phyloP scores from a whole-genome alignment of 2,797 vertebrate species.

The Smutsia temminckii region DNA sequence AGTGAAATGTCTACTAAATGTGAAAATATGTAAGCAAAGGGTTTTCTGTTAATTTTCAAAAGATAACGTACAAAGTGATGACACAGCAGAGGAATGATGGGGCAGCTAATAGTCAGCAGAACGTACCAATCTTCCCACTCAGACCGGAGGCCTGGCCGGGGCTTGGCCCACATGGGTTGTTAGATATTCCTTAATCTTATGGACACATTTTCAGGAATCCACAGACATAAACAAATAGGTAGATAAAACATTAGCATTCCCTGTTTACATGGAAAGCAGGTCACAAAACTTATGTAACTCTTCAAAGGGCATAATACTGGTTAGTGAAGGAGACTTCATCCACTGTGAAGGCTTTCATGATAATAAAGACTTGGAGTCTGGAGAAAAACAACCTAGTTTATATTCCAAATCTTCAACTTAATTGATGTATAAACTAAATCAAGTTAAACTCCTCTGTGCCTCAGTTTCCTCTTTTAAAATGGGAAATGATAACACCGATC shows the following conservation, averaged over 20 bases:
- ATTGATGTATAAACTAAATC: neutral
- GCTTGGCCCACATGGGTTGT: neutral
- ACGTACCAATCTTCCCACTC: neutral
- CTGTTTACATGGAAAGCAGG: neutral
- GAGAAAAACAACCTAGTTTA: rapidly evolving
- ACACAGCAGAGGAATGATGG: neutral
- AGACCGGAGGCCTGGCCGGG: neutral
- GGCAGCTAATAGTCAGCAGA: neutral
- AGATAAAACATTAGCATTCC: neutral
- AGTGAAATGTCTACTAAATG: neutral
- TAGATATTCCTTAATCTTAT: neutral
- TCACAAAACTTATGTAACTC: neutral
- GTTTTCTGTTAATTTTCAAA: neutral
- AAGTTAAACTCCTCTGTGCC: neutral
- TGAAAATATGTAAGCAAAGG: neutral
- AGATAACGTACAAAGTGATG: neutral
- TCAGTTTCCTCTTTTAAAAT: neutral
- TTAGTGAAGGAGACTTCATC: neutral
- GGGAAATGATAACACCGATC: neutral
- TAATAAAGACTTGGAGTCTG: neutral
- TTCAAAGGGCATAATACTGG: neutral
- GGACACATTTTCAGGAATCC: neutral
- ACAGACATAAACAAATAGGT: neutral
- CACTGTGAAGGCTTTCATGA: neutral
- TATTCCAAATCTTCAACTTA: neutral